These are phyloP conservation scores for Ancistrus triradiatus DNA, from an alignment of 2,113 vertebrate species.

Conservation along the genomic window DNA sequence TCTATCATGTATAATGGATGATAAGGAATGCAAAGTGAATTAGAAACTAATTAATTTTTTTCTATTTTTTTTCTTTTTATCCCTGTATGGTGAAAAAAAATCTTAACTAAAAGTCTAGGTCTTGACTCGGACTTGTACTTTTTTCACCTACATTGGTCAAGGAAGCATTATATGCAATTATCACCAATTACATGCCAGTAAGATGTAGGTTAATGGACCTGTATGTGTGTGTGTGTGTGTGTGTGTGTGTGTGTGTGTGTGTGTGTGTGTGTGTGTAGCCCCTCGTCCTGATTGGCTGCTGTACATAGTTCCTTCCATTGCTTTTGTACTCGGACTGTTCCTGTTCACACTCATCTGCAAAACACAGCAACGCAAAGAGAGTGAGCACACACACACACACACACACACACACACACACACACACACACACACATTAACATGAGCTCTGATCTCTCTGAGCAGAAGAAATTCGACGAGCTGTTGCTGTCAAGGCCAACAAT, in stretches of 20 bases:
- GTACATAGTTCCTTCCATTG: slow-evolving; percentile 34
- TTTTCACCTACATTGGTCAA: too few species aligned
- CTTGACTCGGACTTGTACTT: too few species aligned
- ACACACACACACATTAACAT: slow-evolving; percentile 9
- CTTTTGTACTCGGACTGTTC: slow-evolving; percentile 33
- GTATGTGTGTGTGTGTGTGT: neutral
- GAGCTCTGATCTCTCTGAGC: neutral
- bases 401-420: slow-evolving; percentile 2
- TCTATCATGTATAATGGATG: too few species aligned
- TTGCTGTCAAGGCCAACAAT: slow-evolving; percentile 1
- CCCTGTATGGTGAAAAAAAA: too few species aligned
- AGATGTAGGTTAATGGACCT: too few species aligned
- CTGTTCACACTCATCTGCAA: slow-evolving; percentile 32
- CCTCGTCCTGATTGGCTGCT: slow-evolving; percentile 32
- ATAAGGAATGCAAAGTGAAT: too few species aligned
- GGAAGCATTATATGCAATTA: too few species aligned
- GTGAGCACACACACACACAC: slow-evolving; percentile 6
- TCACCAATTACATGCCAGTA: too few species aligned
- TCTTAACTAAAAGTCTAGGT: too few species aligned
- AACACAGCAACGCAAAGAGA: slow-evolving; percentile 23
- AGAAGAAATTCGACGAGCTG: neutral
- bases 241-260: too few species aligned
- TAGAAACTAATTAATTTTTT: too few species aligned
- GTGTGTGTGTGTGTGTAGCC: slow-evolving; percentile 17
- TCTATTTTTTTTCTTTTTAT: too few species aligned